A percentile compares a stretch with the other conserved stretches of the same genome.
phyloP scores from a whole-genome alignment of 2,797 vertebrate species.

The Periparus ater region DNA sequence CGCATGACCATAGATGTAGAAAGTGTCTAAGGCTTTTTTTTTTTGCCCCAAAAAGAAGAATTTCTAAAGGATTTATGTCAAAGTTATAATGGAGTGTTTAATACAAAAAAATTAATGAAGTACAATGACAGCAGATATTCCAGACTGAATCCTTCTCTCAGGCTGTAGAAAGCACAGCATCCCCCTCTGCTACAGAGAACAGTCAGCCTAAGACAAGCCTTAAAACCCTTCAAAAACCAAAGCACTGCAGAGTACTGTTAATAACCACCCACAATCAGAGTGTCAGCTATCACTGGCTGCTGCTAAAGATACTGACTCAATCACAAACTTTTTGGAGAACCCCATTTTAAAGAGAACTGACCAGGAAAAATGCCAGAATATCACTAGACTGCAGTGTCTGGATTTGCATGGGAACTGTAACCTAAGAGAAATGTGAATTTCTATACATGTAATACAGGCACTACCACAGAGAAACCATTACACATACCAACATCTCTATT shows the following conservation, averaged over 20 bases:
- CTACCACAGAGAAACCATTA: background rate
- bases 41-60: background rate
- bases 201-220: background rate
- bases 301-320: background rate
- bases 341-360: background rate
- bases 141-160: background rate
- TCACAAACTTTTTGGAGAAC: background rate
- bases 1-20: background rate
- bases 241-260: background rate
- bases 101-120: background rate
- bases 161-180: background rate
- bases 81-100: background rate
- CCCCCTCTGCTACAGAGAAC: background rate
- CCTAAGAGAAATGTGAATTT: background rate
- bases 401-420: background rate
- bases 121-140: background rate
- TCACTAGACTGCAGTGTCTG: background rate
- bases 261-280: rapidly evolving
- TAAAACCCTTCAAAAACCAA: background rate
- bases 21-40: background rate
- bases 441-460: background rate
- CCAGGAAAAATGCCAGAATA: background rate
- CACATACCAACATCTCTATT: background rate
- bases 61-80: background rate
- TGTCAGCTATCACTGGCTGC: background rate